These are phyloP conservation scores for Aphelocoma coerulescens DNA, from an alignment of 2,113 vertebrate species.

Conservation along the genomic window DNA sequence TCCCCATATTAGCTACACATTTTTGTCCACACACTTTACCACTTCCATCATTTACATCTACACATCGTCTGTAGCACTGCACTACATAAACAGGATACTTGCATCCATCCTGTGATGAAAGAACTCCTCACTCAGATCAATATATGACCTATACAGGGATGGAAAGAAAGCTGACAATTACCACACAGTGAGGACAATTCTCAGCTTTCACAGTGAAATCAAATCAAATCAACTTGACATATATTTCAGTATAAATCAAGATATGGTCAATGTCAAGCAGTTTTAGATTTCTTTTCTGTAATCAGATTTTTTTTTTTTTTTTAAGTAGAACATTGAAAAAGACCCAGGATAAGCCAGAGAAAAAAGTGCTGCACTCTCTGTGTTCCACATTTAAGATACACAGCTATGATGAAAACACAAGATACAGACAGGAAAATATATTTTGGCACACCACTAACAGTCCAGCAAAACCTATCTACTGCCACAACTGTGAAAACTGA, in stretches of 20 bases:
- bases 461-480: not conserved
- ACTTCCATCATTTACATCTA: not conserved
- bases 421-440: not conserved
- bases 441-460: not conserved
- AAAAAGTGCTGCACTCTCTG: not conserved
- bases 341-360: not conserved
- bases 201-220: not conserved
- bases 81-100: not conserved
- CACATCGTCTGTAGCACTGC: fast-evolving
- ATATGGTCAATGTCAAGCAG: fast-evolving
- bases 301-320: not conserved
- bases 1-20: fast-evolving
- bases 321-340: not conserved
- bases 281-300: not conserved
- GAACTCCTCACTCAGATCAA: not conserved
- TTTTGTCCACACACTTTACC: not conserved
- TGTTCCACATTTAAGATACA: not conserved
- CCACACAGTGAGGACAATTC: fast-evolving
- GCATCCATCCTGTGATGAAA: not conserved
- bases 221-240: not conserved
- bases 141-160: not conserved
- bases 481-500: not conserved
- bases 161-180: not conserved
- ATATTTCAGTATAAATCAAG: not conserved
- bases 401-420: not conserved